Evolutionary conservation across 2,888 invertebrate genomes (phyloP).

Genomic region (Drosophila heteroneura): DNA sequence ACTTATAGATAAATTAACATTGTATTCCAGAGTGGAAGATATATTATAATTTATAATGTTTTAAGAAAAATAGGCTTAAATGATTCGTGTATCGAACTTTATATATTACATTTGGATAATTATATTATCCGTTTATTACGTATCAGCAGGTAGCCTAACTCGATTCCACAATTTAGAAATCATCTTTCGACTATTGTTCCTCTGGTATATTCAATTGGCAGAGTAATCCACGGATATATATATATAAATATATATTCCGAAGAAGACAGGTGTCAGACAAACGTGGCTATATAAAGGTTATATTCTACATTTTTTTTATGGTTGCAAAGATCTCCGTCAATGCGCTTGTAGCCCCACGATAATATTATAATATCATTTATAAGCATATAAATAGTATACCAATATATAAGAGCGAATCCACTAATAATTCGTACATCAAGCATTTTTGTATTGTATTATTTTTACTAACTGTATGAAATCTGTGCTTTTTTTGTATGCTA

Average conservation of each 20-base stretch:
- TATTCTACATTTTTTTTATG: not conserved
- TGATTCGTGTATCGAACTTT: not conserved
- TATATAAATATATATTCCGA: no score
- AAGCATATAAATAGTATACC: not conserved
- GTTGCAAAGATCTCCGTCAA: not conserved
- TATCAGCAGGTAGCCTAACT: not conserved
- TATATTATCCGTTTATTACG: not conserved
- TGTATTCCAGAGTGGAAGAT: not conserved
- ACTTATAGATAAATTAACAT: not conserved
- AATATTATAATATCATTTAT: not conserved
- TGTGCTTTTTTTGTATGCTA: not conserved
- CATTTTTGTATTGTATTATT: not conserved
- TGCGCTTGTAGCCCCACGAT: not conserved
- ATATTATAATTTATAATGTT: not conserved
- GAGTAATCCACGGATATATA: not conserved
- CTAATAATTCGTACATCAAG: fast-evolving
- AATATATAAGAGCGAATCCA: not conserved
- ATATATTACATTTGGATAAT: not conserved
- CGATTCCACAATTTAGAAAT: not conserved
- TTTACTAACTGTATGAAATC: not conserved
- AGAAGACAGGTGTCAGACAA: not conserved
- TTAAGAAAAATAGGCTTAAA: not conserved
- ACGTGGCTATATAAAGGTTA: not conserved
- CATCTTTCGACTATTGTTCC: not conserved
- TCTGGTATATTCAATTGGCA: not conserved